Evolutionary conservation across 2,113 vertebrate genomes (phyloP), one percentile per base, ranked within the genome.

Genomic region (Psittacula cyanocephala): DNA sequence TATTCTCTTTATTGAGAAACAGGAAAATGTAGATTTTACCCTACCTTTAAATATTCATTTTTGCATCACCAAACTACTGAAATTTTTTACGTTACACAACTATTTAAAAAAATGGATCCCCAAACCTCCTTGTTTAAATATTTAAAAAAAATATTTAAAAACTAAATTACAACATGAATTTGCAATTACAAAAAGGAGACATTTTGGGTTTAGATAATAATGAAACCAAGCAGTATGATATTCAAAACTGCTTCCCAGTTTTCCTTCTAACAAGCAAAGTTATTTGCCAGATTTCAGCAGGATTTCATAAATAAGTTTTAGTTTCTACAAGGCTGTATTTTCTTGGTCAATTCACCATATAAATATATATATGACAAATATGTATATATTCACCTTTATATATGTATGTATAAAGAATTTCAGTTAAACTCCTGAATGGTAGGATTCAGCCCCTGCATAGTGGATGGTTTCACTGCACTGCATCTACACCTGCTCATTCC

Each of bases 11-110:
- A 16, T 41, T 16, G 25, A 47, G 13, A 77, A 57, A 62, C 5
- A 59, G 17, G 10, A 78, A 81, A 93, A 5, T 1, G 8, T 44
- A 37, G 6, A 2, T 4, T 90, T 91, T 75, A 25, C 15, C 4
- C 17, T 50, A 4, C 4, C 35, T 80, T 74, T 50, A 25, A 39
- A 37, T 41, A 62, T 31, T 68, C 44, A 39, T 29, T 91, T 84
- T 70, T 74, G 3, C 55, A 7, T 46, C 22, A 17, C 55, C 65
- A 63, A 13, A 11, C 17, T 33, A 13, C 10, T 3, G 64, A 17
- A 41, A 0, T 0, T 29, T 86, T 79, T 77, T 5, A 52, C 43
- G 10, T 47, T 52, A 3, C 1, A 2, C 7, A 47, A 23, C 6
- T 2, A 15, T 57, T 67, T 57, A 2, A 67, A 50, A 44, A 72